These are phyloP conservation scores for Noctua janthina DNA, from an alignment of 2,888 invertebrate species.

Conservation along the genomic window DNA sequence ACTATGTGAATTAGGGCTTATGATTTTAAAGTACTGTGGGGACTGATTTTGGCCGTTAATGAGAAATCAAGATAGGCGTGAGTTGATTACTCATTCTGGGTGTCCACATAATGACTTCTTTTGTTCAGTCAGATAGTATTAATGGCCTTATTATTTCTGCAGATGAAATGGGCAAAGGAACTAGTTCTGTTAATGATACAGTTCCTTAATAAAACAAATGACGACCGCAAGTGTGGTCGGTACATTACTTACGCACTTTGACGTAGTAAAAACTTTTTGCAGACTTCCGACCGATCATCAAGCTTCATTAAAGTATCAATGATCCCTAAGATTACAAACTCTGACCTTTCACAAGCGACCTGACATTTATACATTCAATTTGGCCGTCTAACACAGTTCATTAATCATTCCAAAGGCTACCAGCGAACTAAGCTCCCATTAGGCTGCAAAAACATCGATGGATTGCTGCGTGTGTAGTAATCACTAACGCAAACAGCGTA, in stretches of 20 bases:
- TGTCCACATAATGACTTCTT: conserved; percentile 20
- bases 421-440: conserved; percentile 71
- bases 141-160: not conserved
- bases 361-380: conserved; percentile 76
- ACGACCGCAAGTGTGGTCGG: not conserved
- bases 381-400: conserved; percentile 70
- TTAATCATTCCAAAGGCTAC: conserved; percentile 72
- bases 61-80: not conserved
- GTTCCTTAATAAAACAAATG: conserved; percentile 20
- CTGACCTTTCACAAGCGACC: conserved; percentile 69
- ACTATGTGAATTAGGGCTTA: not conserved
- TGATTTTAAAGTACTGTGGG: no score
- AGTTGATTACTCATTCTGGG: conserved; percentile 6
- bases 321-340: conserved; percentile 66
- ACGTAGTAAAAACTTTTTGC: conserved; percentile 51
- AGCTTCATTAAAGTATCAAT: conserved; percentile 66
- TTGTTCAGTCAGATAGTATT: not conserved
- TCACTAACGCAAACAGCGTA: conserved; percentile 80
- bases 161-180: conserved; percentile 6
- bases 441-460: conserved; percentile 79
- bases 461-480: conserved; percentile 76
- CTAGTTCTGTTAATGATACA: conserved; percentile 6
- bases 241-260: not conserved
- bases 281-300: conserved; percentile 64
- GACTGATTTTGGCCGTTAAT: conserved; percentile 1